These are phyloP conservation scores for Ceratosolen solmsi DNA, from an alignment of 1,140 invertebrate genomes.

Conservation along the genomic window DNA sequence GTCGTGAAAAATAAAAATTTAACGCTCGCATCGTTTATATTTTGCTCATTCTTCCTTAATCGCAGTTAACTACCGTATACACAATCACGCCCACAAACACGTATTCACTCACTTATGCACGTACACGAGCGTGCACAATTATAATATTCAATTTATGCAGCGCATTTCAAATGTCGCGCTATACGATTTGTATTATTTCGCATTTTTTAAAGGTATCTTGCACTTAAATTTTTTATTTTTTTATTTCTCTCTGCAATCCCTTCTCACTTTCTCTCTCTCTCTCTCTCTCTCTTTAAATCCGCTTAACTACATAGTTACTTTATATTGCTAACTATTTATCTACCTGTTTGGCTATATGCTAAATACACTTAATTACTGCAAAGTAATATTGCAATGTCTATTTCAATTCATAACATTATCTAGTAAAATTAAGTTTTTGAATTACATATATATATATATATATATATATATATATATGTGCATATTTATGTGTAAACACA, in stretches of 20 bases:
- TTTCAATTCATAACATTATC: conserved; percentile 34
- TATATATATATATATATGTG: not conserved
- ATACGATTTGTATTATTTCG: conserved; percentile 38
- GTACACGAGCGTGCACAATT: conserved; percentile 26
- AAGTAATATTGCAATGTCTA: conserved; percentile 50
- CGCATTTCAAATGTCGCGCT: conserved; percentile 32
- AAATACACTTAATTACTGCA: conserved; percentile 49
- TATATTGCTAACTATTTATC: conserved; percentile 48
- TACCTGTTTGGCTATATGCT: conserved; percentile 41
- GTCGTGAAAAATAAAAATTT: conserved; percentile 70
- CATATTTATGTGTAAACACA: not conserved
- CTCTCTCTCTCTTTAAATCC: conserved; percentile 10
- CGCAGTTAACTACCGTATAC: conserved; percentile 45
- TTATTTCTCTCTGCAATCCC: conserved; percentile 18
- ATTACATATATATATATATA: conserved; percentile 34
- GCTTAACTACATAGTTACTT: conserved; percentile 43
- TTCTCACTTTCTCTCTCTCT: not conserved
- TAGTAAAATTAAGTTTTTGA: conserved; percentile 34
- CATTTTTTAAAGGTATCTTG: conserved; percentile 39
- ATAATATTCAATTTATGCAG: conserved; percentile 38
- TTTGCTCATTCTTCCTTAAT: conserved; percentile 43
- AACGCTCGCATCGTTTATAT: conserved; percentile 62
- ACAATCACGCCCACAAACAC: conserved; percentile 48
- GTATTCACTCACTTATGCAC: conserved; percentile 39
- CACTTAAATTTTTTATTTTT: conserved; percentile 37